Conservation (phyloP, 2,888 invertebrate species). For the Aproaerema taeniolella region DNA sequence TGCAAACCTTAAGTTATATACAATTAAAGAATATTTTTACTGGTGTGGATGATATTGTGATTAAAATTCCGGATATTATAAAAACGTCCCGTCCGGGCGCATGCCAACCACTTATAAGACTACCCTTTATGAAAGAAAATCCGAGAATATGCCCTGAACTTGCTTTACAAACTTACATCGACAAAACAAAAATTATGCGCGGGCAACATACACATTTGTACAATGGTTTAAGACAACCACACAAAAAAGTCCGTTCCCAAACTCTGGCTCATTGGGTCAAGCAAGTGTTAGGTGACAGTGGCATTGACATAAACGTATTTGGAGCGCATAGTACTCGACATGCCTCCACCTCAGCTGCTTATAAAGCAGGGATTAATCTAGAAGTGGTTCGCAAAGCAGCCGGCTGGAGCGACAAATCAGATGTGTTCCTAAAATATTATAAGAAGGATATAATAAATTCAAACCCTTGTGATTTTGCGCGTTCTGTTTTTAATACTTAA, state of each 20-base stretch:
- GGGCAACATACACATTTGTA: not conserved
- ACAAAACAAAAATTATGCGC: slow-evolving; percentile 2
- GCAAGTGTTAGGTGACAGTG: not conserved
- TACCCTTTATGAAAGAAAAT: slow-evolving; percentile 1
- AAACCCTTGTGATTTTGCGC: too few relatives aligned
- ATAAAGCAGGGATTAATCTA: slow-evolving; percentile 13
- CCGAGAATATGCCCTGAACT: slow-evolving; percentile 12
- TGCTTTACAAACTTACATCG: slow-evolving; percentile 8
- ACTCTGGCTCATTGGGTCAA: slow-evolving; percentile 5
- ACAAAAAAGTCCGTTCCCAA: not conserved
- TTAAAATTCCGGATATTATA: slow-evolving; percentile 13
- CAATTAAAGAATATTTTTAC: slow-evolving; percentile 7
- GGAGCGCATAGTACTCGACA: slow-evolving; percentile 3
- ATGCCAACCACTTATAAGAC: not conserved
- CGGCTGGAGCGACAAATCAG: slow-evolving; percentile 16
- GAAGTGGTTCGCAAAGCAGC: slow-evolving; percentile 19
- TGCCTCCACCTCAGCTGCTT: slow-evolving; percentile 5
- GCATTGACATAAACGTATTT: not conserved
- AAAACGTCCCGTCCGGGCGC: slow-evolving; percentile 11
- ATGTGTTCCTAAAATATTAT: slow-evolving; percentile 3
- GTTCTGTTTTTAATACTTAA: too few relatives aligned
- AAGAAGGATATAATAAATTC: not conserved
- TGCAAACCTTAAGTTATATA: slow-evolving; percentile 3
- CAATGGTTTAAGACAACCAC: not conserved
- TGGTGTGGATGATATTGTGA: not conserved